These are phyloP conservation scores for Linnaemya tessellans DNA, from an alignment of 2,888 invertebrate species.

Conservation along the genomic window DNA sequence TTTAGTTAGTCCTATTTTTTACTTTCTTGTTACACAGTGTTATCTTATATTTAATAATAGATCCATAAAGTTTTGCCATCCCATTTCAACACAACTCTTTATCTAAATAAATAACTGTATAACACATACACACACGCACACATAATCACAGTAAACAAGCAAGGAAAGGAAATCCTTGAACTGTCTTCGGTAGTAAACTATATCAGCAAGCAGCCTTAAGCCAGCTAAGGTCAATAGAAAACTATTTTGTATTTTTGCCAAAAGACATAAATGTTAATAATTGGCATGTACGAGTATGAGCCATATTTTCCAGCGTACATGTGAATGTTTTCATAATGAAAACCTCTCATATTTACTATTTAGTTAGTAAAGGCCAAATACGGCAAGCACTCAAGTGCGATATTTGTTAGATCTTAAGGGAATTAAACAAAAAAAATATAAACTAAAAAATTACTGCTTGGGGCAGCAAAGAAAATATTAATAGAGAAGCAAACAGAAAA, in stretches of 20 bases:
- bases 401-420: conserved; percentile 66
- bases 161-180: neutral
- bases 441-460: neutral
- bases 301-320: neutral
- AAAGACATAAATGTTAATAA: conserved; percentile 45
- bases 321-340: neutral
- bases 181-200: conserved; percentile 11
- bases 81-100: conserved; percentile 18
- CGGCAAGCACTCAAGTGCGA: conserved; percentile 67
- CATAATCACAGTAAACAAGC: neutral
- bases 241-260: conserved; percentile 31
- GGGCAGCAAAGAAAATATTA: neutral
- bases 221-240: conserved; percentile 61
- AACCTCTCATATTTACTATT: conserved; percentile 45
- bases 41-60: conserved; percentile 13
- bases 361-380: conserved; percentile 59
- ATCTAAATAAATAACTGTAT: conserved; percentile 50
- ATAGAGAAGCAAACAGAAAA: neutral
- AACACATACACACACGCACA: conserved; percentile 10
- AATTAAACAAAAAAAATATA: conserved; percentile 4
- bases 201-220: conserved; percentile 27
- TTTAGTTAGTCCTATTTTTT: no score
- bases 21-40: no score
- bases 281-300: conserved; percentile 3
- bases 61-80: neutral